A percentile compares a stretch with the other conserved stretches of the same genome.
These are phyloP conservation scores for Thereva nobilitata DNA, from an alignment of 2,888 invertebrate species.

Conservation along the genomic window DNA sequence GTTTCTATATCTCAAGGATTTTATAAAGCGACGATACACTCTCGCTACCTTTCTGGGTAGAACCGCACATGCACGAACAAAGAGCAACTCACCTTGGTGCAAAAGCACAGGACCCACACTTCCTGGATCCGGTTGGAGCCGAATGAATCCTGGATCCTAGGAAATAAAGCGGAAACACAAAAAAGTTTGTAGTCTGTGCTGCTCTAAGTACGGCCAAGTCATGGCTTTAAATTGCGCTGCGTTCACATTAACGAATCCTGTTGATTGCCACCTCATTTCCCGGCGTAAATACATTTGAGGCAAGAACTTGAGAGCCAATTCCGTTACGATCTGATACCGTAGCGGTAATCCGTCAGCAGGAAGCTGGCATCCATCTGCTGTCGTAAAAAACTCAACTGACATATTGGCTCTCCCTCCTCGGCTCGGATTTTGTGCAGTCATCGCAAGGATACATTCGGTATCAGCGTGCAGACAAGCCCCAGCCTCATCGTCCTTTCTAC, in stretches of 20 bases:
- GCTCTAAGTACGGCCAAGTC: not conserved
- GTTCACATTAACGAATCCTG: constrained; percentile 11
- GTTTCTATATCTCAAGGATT: constrained; percentile 32
- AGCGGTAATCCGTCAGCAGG: constrained; percentile 35
- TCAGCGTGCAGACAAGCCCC: constrained; percentile 1
- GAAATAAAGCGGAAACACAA: constrained; percentile 15
- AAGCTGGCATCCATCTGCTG: constrained; percentile 20
- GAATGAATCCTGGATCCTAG: not conserved
- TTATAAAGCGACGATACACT: not conserved
- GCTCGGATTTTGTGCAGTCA: constrained; percentile 13
- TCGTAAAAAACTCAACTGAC: constrained; percentile 39
- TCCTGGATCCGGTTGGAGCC: not conserved
- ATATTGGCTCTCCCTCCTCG: constrained; percentile 31
- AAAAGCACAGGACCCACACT: not conserved
- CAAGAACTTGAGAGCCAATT: constrained; percentile 23
- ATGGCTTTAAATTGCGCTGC: constrained; percentile 23
- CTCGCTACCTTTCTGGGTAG: no score
- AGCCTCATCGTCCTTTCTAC: constrained; percentile 11
- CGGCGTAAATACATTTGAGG: constrained; percentile 15
- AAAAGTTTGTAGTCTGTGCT: not conserved
- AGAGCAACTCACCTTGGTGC: not conserved
- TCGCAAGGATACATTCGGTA: constrained; percentile 4
- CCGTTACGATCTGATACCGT: constrained; percentile 26
- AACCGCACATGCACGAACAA: not conserved
- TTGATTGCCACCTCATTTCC: constrained; percentile 8